A percentile compares a stretch with the other conserved stretches of the same genome.
These are phyloP conservation scores for Argyresthia goedartella DNA, from an alignment of 2,888 invertebrate genomes.

Conservation along the genomic window DNA sequence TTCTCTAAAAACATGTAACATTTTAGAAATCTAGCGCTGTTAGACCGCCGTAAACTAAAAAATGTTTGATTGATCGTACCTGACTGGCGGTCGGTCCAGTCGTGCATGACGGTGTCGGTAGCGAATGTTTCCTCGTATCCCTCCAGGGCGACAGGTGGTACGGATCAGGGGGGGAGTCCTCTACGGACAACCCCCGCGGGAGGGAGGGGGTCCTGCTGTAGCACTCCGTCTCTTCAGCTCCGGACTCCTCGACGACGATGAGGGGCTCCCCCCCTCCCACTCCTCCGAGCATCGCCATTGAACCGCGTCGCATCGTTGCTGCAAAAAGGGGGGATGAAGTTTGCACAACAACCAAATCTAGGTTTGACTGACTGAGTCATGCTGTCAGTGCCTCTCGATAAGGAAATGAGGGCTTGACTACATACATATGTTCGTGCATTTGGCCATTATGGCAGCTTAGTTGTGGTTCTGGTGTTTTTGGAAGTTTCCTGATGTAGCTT, in stretches of 20 bases:
- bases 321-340: constrained; percentile 3
- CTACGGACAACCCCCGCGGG: constrained; percentile 74
- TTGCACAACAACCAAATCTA: too few relatives aligned
- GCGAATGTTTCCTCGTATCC: constrained; percentile 84
- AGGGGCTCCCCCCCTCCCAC: constrained; percentile 77
- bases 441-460: too few relatives aligned
- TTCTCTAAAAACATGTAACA: too few relatives aligned
- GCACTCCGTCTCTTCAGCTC: constrained; percentile 76
- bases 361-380: too few relatives aligned
- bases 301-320: constrained; percentile 76
- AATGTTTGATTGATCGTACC: constrained; percentile 43
- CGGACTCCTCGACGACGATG: constrained; percentile 86
- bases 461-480: too few relatives aligned
- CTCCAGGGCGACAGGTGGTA: constrained; percentile 87
- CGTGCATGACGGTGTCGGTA: constrained; percentile 87
- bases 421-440: too few relatives aligned
- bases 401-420: too few relatives aligned
- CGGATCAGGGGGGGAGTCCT: constrained; percentile 85
- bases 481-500: too few relatives aligned
- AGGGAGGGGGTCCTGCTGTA: constrained; percentile 60
- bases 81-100: constrained; percentile 90
- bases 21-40: too few relatives aligned
- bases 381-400: too few relatives aligned
- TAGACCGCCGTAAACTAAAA: too few relatives aligned
- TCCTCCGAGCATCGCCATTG: constrained; percentile 62